These are phyloP conservation scores for Ametastegia equiseti DNA, from an alignment of 2,888 invertebrate genomes.

Conservation along the genomic window DNA sequence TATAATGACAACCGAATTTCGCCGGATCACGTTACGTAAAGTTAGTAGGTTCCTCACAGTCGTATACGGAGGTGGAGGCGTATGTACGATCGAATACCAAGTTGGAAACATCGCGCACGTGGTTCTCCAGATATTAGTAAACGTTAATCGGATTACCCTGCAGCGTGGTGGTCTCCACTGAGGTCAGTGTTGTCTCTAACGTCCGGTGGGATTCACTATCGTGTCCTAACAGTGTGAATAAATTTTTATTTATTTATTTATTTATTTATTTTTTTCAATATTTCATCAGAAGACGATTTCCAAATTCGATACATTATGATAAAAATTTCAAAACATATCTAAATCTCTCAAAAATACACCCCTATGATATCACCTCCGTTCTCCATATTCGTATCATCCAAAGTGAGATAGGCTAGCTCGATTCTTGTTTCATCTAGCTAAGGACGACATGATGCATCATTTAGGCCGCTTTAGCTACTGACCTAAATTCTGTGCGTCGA, in stretches of 20 bases:
- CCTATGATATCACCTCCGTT: too few relatives aligned
- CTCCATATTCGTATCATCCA: too few relatives aligned
- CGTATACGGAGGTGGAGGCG: neutral
- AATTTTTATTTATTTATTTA: neutral
- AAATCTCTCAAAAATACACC: too few relatives aligned
- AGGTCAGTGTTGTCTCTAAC: conserved; percentile 43
- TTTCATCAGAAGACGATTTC: too few relatives aligned
- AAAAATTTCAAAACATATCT: too few relatives aligned
- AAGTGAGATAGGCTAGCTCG: too few relatives aligned
- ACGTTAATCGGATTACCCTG: conserved; percentile 36
- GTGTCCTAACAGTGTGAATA: neutral
- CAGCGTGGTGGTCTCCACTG: conserved; percentile 41
- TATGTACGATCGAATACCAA: conserved; percentile 16
- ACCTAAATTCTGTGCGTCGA: too few relatives aligned
- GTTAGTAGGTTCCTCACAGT: neutral
- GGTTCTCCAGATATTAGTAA: conserved; percentile 36
- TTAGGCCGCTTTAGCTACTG: too few relatives aligned
- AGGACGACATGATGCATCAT: too few relatives aligned
- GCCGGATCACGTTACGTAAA: neutral
- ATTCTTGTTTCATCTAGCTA: too few relatives aligned
- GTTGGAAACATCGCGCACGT: conserved; percentile 37
- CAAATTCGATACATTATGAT: too few relatives aligned
- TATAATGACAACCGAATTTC: neutral
- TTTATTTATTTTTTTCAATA: too few relatives aligned
- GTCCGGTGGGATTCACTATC: conserved; percentile 13